phyloP scores from a whole-genome alignment of 1,140 invertebrate genomes.

The Zaprionus vittiger region DNA sequence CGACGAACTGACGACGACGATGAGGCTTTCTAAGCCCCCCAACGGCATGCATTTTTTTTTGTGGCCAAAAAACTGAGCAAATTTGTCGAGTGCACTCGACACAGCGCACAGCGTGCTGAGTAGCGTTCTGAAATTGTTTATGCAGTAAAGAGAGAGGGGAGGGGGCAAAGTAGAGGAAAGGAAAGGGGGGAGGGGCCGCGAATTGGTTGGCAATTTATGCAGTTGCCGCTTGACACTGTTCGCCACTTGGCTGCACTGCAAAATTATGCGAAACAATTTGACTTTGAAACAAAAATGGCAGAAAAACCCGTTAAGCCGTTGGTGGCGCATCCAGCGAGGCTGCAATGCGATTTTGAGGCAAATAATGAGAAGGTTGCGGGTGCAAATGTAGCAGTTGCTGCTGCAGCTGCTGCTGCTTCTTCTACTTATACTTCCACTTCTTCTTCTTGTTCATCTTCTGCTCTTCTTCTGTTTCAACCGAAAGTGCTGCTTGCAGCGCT shows the following conservation, averaged over 20 bases:
- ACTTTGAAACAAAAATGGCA: slow-evolving; percentile 70
- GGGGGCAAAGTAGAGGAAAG: neutral
- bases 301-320: slow-evolving; percentile 2
- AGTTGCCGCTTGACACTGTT: slow-evolving; percentile 71
- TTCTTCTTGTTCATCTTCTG: too few relatives aligned
- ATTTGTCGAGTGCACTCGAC: slow-evolving; percentile 73
- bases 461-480: neutral
- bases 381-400: neutral
- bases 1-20: neutral
- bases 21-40: slow-evolving; percentile 24
- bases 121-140: slow-evolving; percentile 69
- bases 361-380: slow-evolving; percentile 19
- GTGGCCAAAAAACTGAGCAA: slow-evolving; percentile 72
- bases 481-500: slow-evolving; percentile 40
- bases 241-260: slow-evolving; percentile 71
- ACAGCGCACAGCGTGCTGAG: slow-evolving; percentile 35
- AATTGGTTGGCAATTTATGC: slow-evolving; percentile 51
- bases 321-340: neutral
- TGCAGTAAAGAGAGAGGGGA: slow-evolving; percentile 24
- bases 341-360: slow-evolving; percentile 17
- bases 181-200: slow-evolving; percentile 3
- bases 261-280: slow-evolving; percentile 80
- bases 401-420: neutral
- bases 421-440: neutral
- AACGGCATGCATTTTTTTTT: slow-evolving; percentile 32